Conservation (phyloP, 2,888 invertebrate species). For the Ommatoiulus sabulosus region DNA sequence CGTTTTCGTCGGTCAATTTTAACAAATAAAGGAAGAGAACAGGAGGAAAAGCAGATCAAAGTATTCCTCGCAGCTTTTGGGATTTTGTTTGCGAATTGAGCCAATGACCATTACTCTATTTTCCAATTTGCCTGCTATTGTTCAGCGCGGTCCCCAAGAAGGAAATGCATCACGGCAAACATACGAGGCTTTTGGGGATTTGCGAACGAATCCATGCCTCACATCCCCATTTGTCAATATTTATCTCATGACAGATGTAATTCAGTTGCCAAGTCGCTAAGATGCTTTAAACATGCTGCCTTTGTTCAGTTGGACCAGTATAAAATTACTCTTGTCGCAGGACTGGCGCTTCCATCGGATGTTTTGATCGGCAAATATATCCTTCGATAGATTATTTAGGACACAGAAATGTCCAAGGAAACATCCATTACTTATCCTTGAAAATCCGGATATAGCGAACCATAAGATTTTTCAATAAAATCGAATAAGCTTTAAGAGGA, state of each 20-base stretch:
- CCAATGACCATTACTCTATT: constrained; percentile 19
- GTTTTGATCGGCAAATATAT: not conserved
- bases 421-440: no score
- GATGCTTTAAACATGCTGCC: not conserved
- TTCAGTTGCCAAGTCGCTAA: constrained; percentile 10
- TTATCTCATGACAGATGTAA: constrained; percentile 19
- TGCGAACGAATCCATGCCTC: not conserved
- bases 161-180: not conserved
- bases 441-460: no score
- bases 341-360: not conserved
- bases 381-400: no score
- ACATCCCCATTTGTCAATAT: constrained; percentile 19
- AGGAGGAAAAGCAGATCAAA: constrained; percentile 18
- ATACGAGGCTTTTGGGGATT: constrained; percentile 3
- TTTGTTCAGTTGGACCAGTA: not conserved
- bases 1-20: not conserved
- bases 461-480: no score
- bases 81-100: not conserved
- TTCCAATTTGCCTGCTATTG: constrained; percentile 10
- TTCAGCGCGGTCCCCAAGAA: not conserved
- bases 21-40: not conserved
- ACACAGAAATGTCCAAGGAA: no score
- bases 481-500: no score
- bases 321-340: not conserved
- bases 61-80: not conserved